A percentile compares a stretch with the other conserved stretches of the same genome.
Conservation (phyloP, 2,113 vertebrate species). For the Eolophus roseicapilla region DNA sequence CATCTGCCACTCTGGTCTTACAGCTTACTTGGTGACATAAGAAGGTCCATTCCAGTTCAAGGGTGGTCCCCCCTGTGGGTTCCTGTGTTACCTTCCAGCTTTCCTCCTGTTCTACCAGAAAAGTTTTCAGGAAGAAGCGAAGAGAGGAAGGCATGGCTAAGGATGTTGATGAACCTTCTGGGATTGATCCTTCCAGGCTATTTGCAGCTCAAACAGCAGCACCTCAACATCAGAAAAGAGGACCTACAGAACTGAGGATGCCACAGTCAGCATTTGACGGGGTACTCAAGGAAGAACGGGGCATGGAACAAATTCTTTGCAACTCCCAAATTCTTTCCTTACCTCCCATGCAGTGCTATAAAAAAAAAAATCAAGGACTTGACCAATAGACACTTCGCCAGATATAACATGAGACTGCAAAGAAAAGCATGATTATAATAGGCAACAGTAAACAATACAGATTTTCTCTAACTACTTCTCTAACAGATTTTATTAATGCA, state of each 20-base stretch:
- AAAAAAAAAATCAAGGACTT: background rate
- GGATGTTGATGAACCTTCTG: background rate
- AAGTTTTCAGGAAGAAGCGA: background rate
- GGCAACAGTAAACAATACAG: background rate
- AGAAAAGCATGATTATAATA: background rate
- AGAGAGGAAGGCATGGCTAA: background rate
- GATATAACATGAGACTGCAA: background rate
- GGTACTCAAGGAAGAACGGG: background rate
- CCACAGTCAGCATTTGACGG: background rate
- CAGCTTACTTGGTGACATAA: background rate
- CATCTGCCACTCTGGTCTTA: background rate
- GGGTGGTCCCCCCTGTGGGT: background rate
- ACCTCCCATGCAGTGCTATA: background rate
- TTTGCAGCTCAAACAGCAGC: background rate
- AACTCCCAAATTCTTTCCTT: background rate
- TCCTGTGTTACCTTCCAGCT: background rate
- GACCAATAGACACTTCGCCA: background rate
- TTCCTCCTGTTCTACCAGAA: background rate
- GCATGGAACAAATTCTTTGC: background rate
- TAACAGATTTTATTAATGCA: background rate
- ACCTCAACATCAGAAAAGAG: background rate
- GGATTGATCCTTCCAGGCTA: background rate
- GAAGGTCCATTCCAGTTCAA: background rate
- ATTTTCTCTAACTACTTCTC: background rate
- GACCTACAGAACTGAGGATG: background rate